Evolutionary conservation across 1,140 invertebrate genomes (phyloP), one percentile per base, ranked within the genome.

Genomic region (Drosophila saltans): DNA sequence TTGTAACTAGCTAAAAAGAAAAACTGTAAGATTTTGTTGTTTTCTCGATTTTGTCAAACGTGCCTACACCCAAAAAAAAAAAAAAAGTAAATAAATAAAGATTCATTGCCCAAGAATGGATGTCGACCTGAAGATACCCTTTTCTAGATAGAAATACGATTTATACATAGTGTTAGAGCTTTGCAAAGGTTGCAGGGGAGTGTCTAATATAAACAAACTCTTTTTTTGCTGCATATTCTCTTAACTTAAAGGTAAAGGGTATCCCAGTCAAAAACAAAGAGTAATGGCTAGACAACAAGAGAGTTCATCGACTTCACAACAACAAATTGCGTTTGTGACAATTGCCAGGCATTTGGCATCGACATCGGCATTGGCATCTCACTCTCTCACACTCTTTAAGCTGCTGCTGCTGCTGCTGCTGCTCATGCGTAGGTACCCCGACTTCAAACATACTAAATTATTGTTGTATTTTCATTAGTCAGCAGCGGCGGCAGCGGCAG

Each of bases 401-500:
- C 45, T 52, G 45, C 21, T 52, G 16, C 21, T 24, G 21, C 21
- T 24, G 21, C 43, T 7, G 43, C 43, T 45, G 16, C 45, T 48
- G 83, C 84, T 80, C 84, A 88, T 89, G 83, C 83, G 83, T 88
- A 88, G 83, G 83, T 83, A 85, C 69, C 39, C 8, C 39, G 39
- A 40, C 39, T 40, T 40, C 39, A 40, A 76, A 86, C 83, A 80
- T 82, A 88, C 83, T 88, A 88, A 88, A 88, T 88, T 88, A 89
- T 88, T 88, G 83, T 86, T 89, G 84, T 73, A 71, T 89, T 88
- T 52, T 88, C 83, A 88, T 88, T 88, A 88, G 83, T 88, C 84
- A 86, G 45, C 45, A 52, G 45, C 45, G 45, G 26, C 45, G 45
- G 1, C 21, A 21, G 45, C 33, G 6, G 33, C 33, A 7, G 6